Percentiles rank a stretch among this genome's conserved stretches.
Evolutionary conservation across 2,888 invertebrate species (phyloP).

Genomic region (Arenicola marina): DNA sequence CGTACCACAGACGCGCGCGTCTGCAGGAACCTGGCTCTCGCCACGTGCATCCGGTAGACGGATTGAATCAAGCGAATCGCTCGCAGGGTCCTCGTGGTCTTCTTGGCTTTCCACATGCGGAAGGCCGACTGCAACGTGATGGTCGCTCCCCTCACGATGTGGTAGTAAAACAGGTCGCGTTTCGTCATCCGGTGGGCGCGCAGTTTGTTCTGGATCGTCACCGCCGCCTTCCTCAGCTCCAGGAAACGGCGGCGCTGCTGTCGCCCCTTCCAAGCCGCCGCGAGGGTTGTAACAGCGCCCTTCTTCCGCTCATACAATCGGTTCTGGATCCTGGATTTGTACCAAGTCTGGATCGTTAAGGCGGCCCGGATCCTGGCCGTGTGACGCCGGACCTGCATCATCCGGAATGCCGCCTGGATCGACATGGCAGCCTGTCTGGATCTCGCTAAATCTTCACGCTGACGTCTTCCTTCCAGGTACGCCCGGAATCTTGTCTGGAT

Average conservation of each 20-base stretch:
- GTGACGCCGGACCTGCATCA: conserved; percentile 38
- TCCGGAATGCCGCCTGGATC: conserved; percentile 50
- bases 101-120: neutral
- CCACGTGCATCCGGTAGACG: neutral
- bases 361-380: neutral
- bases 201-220: neutral
- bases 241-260: neutral
- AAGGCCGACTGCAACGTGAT: neutral
- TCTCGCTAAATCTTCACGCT: too few relatives aligned
- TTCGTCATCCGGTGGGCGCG: too few relatives aligned
- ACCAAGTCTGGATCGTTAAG: neutral
- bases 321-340: too few relatives aligned
- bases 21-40: neutral
- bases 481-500: too few relatives aligned
- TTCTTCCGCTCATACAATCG: too few relatives aligned
- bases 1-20: neutral
- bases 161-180: too few relatives aligned
- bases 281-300: too few relatives aligned
- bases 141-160: neutral
- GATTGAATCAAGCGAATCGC: conserved; percentile 11
- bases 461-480: too few relatives aligned
- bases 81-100: neutral
- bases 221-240: neutral
- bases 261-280: too few relatives aligned
- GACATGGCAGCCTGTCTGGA: neutral